Evolutionary conservation across 2,797 vertebrate genomes (phyloP).

Genomic region (Loriculus beryllinus): DNA sequence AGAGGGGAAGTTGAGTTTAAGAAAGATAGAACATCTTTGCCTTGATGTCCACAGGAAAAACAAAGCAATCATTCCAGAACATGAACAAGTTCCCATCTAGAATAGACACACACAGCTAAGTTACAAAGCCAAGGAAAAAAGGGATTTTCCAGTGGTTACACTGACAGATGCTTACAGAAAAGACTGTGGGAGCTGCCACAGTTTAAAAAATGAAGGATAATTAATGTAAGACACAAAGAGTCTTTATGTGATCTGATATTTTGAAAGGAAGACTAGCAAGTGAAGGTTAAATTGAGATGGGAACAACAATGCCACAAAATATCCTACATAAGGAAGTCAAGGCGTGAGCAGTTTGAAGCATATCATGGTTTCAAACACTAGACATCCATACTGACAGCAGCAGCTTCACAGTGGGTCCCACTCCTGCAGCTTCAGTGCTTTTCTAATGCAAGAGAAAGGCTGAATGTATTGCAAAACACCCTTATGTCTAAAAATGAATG

Average conservation of each 20-base stretch:
- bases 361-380: background rate
- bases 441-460: background rate
- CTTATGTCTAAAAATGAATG: too few relatives aligned
- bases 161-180: background rate
- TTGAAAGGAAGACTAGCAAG: background rate
- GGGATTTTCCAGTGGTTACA: background rate
- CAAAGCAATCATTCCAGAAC: background rate
- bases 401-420: background rate
- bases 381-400: background rate
- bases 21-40: background rate
- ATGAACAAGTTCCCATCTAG: fast-evolving
- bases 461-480: too few relatives aligned
- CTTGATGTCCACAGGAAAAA: background rate
- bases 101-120: background rate
- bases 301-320: background rate
- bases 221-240: background rate
- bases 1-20: background rate
- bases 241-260: background rate
- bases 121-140: background rate
- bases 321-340: background rate
- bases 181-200: background rate
- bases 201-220: background rate
- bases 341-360: background rate
- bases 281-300: background rate
- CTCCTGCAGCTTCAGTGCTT: background rate